Evolutionary conservation across 2,888 invertebrate species (phyloP).

Genomic region (Ernsta delagoae): DNA sequence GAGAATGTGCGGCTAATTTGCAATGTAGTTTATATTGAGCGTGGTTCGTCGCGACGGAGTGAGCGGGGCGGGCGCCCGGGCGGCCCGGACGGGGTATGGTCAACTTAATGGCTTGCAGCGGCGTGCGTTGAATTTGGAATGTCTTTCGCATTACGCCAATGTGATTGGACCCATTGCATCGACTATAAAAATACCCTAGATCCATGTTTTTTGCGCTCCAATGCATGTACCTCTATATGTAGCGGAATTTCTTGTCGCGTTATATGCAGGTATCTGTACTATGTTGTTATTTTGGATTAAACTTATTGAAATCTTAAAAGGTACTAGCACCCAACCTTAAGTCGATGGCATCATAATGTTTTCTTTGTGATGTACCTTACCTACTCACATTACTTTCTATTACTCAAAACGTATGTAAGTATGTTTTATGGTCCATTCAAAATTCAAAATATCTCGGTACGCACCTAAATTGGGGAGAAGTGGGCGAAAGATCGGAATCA

Average conservation of each 20-base stretch:
- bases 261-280: neutral
- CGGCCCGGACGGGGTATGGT: too few relatives aligned
- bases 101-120: constrained; percentile 21
- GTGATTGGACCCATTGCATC: constrained; percentile 32
- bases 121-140: constrained; percentile 35
- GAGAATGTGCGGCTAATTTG: constrained; percentile 44
- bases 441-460: too few relatives aligned
- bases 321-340: too few relatives aligned
- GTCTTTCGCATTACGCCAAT: constrained; percentile 27
- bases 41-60: constrained; percentile 18
- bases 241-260: neutral
- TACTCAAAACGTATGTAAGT: too few relatives aligned
- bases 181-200: constrained; percentile 34
- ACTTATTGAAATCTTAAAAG: too few relatives aligned
- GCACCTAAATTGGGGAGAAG: too few relatives aligned
- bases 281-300: too few relatives aligned
- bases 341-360: too few relatives aligned
- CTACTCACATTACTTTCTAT: too few relatives aligned
- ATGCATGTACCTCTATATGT: neutral
- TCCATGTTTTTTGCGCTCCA: constrained; percentile 20
- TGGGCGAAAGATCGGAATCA: too few relatives aligned
- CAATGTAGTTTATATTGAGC: constrained; percentile 43
- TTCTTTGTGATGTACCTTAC: too few relatives aligned
- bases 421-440: too few relatives aligned
- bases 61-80: neutral